Base-by-base conservation (phyloP, 2,888 invertebrate genomes). In the Andrena haemorrhoa region DNA sequence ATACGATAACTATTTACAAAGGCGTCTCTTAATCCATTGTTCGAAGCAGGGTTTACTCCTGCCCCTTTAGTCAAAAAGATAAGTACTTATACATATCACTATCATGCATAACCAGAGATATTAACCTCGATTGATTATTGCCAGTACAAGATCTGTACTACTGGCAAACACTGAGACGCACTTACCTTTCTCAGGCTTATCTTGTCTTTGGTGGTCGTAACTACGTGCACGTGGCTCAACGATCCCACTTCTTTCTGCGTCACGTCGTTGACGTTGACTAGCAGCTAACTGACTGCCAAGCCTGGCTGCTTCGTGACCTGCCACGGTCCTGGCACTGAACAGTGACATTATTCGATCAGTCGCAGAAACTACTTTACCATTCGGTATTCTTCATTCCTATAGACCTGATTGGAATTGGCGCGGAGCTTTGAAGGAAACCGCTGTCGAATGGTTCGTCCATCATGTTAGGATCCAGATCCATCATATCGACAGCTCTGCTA, bases 281-380 rank as follows among this genome's bases (percentile, higher is more conserved):
- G 93, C 90, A 89, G 95, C 93, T 91, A 95, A 73, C 88, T 94
- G 85, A 89, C 94, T 97, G 2, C 97, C 97, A 81, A 97, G 93
- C 86, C 97, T 95, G 88, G 96, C 96, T 29, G 97, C 97, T 94
- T 97, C 97, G 92, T 97, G 97, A 0, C 97, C 97, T 88, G 97
- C 96, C 69, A 97, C 97, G 12, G 97, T 97, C 94, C 94, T 92
- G 5, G 94, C 94, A n/a, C 86, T 86, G 31, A 20, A 65, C 8
- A 20, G 1, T 8, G 0, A 41, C 51, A 29, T 58, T n/a, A n/a
- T 69, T 23, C 20, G 16, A 58, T 49, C 6, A 63, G 20, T 53
- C 35, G 47, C n/a, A 20, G 23, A 65, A 70, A 74, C 70, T 60
- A 64, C 20, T 33, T 76, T 29, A 26, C 12, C 16, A 20, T 65